Evolutionary conservation across 2,888 invertebrate species (phyloP), one percentile per base, ranked within the genome.

Genomic region (Tolmerus cingulatus): DNA sequence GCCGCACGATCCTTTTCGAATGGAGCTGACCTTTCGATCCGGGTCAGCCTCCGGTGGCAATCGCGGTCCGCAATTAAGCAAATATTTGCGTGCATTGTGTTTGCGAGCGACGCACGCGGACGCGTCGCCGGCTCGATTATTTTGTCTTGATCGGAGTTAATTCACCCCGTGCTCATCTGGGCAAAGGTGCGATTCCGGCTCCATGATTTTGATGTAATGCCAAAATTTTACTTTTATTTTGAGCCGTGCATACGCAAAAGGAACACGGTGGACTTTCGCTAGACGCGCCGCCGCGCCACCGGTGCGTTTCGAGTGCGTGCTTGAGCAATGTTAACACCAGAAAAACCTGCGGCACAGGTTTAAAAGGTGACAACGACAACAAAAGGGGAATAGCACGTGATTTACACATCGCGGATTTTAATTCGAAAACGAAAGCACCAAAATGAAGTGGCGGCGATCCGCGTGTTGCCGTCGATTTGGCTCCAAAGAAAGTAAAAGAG

Each of bases 401-500:
- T 82, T 82, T 57, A 82, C 14, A 66, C n/a, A 27, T 5, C 2
- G n/a, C 55, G 16, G 81, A 81, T 34, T 43, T 7, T 12, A 82
- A 82, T 34, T 57, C 14, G 51, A 82, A 57, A 82, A 37, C 82
- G 37, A 66, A 82, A 51, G 30, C 82, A 37, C 82, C 57, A 34
- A 76, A n/a, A 16, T n/a, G 43, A 46, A 30, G 19, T 37, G 37
- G 19, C 55, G 9, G 9, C 40, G 9, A 37, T 37, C 37, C 37
- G 9, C 40, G 12, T 1, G 12, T 30, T 40, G 12, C 12, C 9
- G 76, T 30, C 27, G 57, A 37, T 34, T 34, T 14, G n/a, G 2
- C 66, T 66, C 37, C 8, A 66, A 57, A 37, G 82, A 82, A 82
- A 82, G 82, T 57, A 82, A 82, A 82, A 82, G 66, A 19, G 66